Base-by-base conservation (phyloP, 1,140 invertebrate genomes). In the Chionoecetes opilio region DNA sequence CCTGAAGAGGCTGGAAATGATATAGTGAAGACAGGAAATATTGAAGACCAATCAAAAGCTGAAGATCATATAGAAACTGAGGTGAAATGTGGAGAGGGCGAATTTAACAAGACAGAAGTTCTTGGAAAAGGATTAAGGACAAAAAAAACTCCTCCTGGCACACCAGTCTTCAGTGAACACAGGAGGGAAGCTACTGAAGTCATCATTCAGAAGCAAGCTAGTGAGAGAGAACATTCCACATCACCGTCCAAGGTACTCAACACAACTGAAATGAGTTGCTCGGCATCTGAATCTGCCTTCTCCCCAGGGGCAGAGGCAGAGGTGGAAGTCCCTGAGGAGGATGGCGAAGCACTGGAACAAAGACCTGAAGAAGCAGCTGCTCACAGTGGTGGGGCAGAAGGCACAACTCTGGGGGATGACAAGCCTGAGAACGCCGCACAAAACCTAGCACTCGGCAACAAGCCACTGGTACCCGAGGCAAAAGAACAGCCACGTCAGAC, bases 71-170 rank as follows among this genome's bases (percentile, higher is more conserved):
- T 17, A 75, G 63, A 75, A 3, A n/a, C n/a, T 26, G 63, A 75
- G 21, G 63, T 53, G 8, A 53, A 53, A 53, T 53, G 46, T 53
- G 46, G 63, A 6, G 26, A 17, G 2, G 26, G 63, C n/a, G n/a
- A 75, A 75, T 75, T 21, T n/a, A n/a, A 75, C n/a, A 17, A 75
- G 63, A 75, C 63, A 11, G 63, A 75, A n/a, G 1, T 26, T n/a
- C 63, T n/a, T n/a, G 63, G 63, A 75, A 75, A 75, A 75, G 63
- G 63, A 75, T n/a, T 75, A 26, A 75, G 63, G n/a, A 75, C n/a
- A 75, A 75, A 75, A n/a, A 75, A 21, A 75, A 26, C n/a, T n/a
- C 63, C 63, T n/a, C 63, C 63, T 2, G 63, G 63, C n/a, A 5
- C n/a, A 26, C n/a, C 63, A 75, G 63, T 75, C 63, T 75, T 21